These are phyloP conservation scores for Oasisia sp. DNA, from an alignment of 2,888 invertebrate species.

Conservation along the genomic window DNA sequence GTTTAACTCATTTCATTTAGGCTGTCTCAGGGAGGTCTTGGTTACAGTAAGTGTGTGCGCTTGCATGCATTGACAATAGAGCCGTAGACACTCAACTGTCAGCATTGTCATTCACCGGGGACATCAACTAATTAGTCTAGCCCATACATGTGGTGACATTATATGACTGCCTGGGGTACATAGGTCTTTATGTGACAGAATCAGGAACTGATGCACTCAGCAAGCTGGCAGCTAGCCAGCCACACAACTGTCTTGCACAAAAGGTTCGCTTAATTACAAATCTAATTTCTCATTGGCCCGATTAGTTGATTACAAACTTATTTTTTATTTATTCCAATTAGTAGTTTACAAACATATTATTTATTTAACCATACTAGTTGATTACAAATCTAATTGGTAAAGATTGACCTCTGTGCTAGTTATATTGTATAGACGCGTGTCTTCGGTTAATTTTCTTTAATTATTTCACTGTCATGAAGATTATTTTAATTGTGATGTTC, in stretches of 20 bases:
- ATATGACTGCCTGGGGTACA: neutral
- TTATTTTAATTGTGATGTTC: too few relatives aligned
- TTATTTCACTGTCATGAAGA: too few relatives aligned
- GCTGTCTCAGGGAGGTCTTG: neutral
- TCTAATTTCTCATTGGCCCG: too few relatives aligned
- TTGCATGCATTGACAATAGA: neutral
- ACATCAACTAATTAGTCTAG: conserved; percentile 8
- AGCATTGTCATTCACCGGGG: neutral
- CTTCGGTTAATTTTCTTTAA: too few relatives aligned
- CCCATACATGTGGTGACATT: neutral
- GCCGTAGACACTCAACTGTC: neutral
- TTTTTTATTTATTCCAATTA: too few relatives aligned
- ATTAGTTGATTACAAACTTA: too few relatives aligned
- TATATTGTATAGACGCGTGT: too few relatives aligned
- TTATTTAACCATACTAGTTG: too few relatives aligned
- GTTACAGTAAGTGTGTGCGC: neutral
- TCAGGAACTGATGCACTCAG: too few relatives aligned
- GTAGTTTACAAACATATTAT: neutral
- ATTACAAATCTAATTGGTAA: too few relatives aligned
- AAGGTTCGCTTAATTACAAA: neutral
- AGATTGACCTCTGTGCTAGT: too few relatives aligned
- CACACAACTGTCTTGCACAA: neutral
- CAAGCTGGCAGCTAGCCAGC: neutral
- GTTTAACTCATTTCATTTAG: neutral
- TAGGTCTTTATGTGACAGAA: too few relatives aligned